A percentile compares a stretch with the other conserved stretches of the same genome.
phyloP scores from a whole-genome alignment of 2,113 vertebrate genomes.

The Cairina moschata region DNA sequence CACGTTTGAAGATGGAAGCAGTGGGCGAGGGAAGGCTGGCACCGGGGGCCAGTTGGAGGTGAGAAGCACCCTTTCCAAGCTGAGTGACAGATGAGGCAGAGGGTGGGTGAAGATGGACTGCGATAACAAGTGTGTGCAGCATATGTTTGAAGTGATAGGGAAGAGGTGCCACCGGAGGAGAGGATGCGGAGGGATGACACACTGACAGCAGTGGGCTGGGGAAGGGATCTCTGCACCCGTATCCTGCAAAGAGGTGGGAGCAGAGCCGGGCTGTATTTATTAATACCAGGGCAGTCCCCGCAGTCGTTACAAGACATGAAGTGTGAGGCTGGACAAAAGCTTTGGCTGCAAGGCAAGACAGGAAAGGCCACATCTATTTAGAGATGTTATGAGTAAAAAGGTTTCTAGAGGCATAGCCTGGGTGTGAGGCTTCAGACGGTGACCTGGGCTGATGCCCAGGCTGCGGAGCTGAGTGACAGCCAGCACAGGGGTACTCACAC shows the following conservation, averaged over 20 bases:
- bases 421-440: background rate
- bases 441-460: background rate
- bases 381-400: background rate
- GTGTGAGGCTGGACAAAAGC: background rate
- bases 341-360: background rate
- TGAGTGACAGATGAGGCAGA: conserved; percentile 32
- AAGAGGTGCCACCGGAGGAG: background rate
- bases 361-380: background rate
- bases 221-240: background rate
- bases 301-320: background rate
- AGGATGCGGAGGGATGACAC: background rate
- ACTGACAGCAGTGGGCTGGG: background rate
- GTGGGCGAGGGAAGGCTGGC: conserved; percentile 24
- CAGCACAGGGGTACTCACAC: background rate
- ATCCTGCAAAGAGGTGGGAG: background rate
- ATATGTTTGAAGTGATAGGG: background rate
- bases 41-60: conserved; percentile 9
- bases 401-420: background rate
- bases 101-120: conserved; percentile 36
- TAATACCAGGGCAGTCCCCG: background rate
- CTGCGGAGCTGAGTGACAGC: background rate
- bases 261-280: background rate
- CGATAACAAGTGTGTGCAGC: conserved; percentile 5
- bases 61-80: conserved; percentile 28
- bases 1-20: background rate